phyloP scores from a whole-genome alignment of 2,888 invertebrate species.

The Stenoptilia bipunctidactyla region DNA sequence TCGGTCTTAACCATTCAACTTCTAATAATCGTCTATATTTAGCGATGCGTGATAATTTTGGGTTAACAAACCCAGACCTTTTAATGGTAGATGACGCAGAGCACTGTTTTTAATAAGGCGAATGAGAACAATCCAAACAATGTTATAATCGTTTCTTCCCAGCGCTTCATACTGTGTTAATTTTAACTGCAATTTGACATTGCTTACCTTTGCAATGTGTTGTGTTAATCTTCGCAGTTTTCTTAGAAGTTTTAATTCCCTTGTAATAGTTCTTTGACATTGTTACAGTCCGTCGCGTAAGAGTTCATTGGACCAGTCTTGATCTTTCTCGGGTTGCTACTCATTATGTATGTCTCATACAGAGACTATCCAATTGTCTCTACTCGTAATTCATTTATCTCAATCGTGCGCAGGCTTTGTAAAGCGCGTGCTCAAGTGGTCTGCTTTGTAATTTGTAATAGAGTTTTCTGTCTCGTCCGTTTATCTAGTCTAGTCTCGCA shows the following conservation, averaged over 20 bases:
- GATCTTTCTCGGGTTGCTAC: neutral
- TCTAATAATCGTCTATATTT: constrained; percentile 40
- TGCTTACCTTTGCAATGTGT: too few relatives aligned
- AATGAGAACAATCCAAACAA: neutral
- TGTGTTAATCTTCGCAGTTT: too few relatives aligned
- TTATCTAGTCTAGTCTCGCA: too few relatives aligned
- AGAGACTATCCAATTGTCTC: neutral
- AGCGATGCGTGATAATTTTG: constrained; percentile 33
- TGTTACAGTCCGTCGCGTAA: neutral
- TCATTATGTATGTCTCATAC: constrained; percentile 1
- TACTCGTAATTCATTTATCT: neutral
- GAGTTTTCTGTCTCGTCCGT: too few relatives aligned
- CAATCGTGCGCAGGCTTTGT: neutral
- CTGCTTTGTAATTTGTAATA: too few relatives aligned
- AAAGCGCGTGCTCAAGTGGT: too few relatives aligned
- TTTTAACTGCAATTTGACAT: too few relatives aligned
- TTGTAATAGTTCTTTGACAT: too few relatives aligned
- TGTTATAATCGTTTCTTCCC: too few relatives aligned
- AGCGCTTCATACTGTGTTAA: too few relatives aligned
- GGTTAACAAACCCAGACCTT: constrained; percentile 27
- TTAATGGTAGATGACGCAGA: neutral
- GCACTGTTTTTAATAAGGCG: neutral
- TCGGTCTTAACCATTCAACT: constrained; percentile 25
- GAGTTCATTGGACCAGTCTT: neutral
- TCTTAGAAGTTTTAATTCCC: too few relatives aligned